A percentile compares a stretch with the other conserved stretches of the same genome.
phyloP scores from a whole-genome alignment of 2,113 vertebrate genomes.

The Atrichornis clamosus region DNA sequence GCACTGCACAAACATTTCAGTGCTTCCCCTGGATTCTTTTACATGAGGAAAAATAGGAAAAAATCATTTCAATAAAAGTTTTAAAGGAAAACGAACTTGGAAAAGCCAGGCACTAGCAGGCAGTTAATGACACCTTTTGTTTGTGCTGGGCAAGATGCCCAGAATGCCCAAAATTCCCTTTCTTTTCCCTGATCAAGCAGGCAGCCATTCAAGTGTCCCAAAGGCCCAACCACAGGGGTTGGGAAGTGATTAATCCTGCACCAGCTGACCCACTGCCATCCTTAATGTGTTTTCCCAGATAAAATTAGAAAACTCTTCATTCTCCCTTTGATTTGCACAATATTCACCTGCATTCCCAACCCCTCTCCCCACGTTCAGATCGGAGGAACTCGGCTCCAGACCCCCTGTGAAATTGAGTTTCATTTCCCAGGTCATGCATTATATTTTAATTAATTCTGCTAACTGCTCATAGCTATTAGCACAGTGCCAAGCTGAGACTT shows the following conservation, averaged over 20 bases:
- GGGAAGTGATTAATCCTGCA: conserved; percentile 21
- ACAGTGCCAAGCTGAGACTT: background rate
- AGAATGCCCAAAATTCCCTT: background rate
- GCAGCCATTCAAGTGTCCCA: background rate
- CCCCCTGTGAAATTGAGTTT: background rate
- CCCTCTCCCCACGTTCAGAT: background rate
- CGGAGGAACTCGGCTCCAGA: background rate
- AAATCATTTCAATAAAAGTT: background rate
- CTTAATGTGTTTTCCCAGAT: background rate
- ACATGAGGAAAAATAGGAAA: background rate
- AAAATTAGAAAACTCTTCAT: conserved; percentile 39
- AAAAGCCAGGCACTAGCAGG: background rate
- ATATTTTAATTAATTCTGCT: conserved; percentile 42
- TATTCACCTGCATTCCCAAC: conserved; percentile 20
- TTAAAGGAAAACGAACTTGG: background rate
- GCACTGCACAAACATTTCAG: background rate
- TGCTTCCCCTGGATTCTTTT: background rate
- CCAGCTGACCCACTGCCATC: background rate
- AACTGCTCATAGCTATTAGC: background rate
- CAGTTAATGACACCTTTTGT: conserved; percentile 30
- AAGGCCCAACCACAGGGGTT: background rate
- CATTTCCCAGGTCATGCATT: background rate
- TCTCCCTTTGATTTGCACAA: conserved; percentile 16
- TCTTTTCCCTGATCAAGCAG: background rate
- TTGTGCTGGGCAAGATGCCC: conserved; percentile 20